Conservation (phyloP, 2,797 vertebrate species). For the Syncerus caffer region DNA sequence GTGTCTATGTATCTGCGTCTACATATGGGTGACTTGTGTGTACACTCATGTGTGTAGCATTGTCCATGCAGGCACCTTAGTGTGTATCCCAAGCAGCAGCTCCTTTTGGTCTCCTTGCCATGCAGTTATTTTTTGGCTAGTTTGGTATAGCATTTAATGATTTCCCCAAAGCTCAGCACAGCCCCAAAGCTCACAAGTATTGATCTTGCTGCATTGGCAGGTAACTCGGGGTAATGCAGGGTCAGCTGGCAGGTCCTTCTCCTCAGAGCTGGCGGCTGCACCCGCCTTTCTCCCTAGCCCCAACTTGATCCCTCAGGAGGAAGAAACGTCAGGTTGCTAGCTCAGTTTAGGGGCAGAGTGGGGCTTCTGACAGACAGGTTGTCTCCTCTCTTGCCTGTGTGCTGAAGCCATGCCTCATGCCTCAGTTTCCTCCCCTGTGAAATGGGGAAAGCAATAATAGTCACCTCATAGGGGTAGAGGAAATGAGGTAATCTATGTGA, state of each 20-base stretch:
- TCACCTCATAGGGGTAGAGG: neutral
- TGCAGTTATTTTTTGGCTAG: slow-evolving; percentile 68
- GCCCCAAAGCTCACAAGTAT: slow-evolving; percentile 36
- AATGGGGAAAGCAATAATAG: neutral
- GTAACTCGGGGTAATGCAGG: slow-evolving; percentile 14
- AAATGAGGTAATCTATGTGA: neutral
- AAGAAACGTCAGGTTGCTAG: neutral
- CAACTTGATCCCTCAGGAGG: neutral
- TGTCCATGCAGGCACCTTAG: neutral
- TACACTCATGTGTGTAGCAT: neutral
- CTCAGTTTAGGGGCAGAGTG: neutral
- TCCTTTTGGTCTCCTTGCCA: slow-evolving; percentile 32
- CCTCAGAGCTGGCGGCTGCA: neutral
- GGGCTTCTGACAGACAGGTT: neutral
- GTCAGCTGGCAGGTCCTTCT: neutral
- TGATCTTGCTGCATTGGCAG: slow-evolving; percentile 60
- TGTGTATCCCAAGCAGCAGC: neutral
- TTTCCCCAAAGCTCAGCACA: slow-evolving; percentile 77
- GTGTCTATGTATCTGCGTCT: neutral
- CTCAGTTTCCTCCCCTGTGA: neutral
- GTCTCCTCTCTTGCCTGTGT: neutral
- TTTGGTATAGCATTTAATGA: slow-evolving; percentile 69
- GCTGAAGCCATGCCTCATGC: neutral
- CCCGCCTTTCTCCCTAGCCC: neutral
- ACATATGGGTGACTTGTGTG: neutral